Evolutionary conservation across 2,888 invertebrate genomes (phyloP).

Genomic region (Odontomyia ornata): DNA sequence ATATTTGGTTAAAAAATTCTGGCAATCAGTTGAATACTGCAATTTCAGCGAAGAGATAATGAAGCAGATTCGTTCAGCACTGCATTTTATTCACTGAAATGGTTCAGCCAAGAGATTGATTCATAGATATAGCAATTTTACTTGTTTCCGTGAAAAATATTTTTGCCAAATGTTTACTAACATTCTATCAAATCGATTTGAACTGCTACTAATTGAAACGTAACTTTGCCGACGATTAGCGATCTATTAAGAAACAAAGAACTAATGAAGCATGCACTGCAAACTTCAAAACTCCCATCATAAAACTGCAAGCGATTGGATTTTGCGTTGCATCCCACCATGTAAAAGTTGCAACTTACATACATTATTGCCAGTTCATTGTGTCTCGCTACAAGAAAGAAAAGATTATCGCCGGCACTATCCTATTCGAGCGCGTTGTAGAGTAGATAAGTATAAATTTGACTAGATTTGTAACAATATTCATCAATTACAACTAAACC

Average conservation of each 20-base stretch:
- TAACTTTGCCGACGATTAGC: background rate
- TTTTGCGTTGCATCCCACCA: constrained; percentile 7
- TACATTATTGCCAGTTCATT: background rate
- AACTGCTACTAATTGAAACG: background rate
- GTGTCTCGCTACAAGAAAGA: background rate
- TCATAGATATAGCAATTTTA: too few species aligned
- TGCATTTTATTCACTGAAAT: too few species aligned
- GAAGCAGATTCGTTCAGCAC: too few species aligned
- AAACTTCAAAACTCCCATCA: background rate
- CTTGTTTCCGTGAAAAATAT: background rate
- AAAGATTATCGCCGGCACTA: background rate
- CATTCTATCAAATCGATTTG: background rate
- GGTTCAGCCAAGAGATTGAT: too few species aligned
- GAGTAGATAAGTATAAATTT: constrained; percentile 28
- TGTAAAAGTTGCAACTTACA: background rate
- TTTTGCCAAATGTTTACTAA: background rate
- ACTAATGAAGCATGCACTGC: constrained; percentile 8
- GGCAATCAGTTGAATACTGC: too few species aligned
- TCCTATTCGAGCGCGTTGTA: background rate
- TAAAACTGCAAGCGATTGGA: background rate
- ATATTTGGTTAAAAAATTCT: too few species aligned
- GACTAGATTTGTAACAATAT: constrained; percentile 10
- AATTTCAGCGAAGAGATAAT: too few species aligned
- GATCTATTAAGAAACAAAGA: background rate
- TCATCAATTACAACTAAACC: constrained; percentile 15